These are phyloP conservation scores for Cephonodes hylas DNA, from an alignment of 2,888 invertebrate genomes.

Conservation along the genomic window DNA sequence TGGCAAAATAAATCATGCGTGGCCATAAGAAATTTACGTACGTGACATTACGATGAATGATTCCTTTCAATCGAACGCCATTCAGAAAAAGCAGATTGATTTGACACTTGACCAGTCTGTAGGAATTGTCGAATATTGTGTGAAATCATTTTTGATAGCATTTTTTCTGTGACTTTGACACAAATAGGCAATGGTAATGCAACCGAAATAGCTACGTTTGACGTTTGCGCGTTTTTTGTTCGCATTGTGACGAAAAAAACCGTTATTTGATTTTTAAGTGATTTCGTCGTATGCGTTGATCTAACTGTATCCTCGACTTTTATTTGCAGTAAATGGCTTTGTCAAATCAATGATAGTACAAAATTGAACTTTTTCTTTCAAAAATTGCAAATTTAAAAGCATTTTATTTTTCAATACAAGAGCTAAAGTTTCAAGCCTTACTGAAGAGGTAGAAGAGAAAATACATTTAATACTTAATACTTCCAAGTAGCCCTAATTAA, in stretches of 20 bases:
- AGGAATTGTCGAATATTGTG: slow-evolving; percentile 25
- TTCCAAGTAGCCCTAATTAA: no score
- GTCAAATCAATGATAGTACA: neutral
- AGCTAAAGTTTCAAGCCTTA: no score
- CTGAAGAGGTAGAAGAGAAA: no score
- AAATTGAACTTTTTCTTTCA: no score
- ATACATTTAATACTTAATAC: no score
- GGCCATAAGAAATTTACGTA: slow-evolving; percentile 45
- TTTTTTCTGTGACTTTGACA: slow-evolving; percentile 42
- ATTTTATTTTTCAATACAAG: no score
- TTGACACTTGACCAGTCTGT: slow-evolving; percentile 36
- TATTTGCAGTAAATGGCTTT: neutral
- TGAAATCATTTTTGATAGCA: slow-evolving; percentile 27
- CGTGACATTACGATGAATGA: slow-evolving; percentile 52
- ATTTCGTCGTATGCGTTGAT: neutral
- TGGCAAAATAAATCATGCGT: slow-evolving; percentile 21
- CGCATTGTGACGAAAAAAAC: neutral
- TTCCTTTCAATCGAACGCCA: slow-evolving; percentile 39
- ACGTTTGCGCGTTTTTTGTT: neutral
- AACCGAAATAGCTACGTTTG: neutral
- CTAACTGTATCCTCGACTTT: neutral
- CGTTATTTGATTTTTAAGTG: neutral
- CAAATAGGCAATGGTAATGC: slow-evolving; percentile 18
- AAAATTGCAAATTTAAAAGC: no score
- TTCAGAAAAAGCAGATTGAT: slow-evolving; percentile 52